Evolutionary conservation across 2,797 vertebrate species (phyloP).

Genomic region (Coracias cyanogaster): DNA sequence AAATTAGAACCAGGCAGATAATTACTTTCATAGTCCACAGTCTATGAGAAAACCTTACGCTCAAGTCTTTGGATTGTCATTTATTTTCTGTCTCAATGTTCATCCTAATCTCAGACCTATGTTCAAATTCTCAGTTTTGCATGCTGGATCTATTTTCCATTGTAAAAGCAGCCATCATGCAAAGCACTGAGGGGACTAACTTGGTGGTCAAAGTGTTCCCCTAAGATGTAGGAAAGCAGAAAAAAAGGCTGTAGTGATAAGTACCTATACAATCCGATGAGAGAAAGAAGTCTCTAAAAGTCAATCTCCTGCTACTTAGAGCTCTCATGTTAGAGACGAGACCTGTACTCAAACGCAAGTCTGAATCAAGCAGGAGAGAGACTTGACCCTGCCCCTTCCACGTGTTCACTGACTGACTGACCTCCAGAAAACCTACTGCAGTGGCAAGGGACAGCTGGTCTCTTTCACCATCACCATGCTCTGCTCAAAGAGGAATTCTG

Average conservation of each 20-base stretch:
- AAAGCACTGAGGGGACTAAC: neutral
- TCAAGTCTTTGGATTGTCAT: neutral
- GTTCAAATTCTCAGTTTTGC: neutral
- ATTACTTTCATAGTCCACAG: neutral
- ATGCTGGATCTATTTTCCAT: neutral
- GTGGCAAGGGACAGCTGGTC: neutral
- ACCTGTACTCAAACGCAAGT: neutral
- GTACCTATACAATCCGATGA: neutral
- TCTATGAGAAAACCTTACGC: neutral
- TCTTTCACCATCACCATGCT: neutral
- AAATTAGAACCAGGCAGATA: neutral
- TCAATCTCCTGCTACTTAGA: neutral
- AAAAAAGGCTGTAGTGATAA: neutral
- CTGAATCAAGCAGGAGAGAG: neutral
- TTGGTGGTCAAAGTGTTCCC: neutral
- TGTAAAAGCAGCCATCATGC: neutral
- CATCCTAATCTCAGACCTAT: neutral
- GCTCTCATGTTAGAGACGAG: neutral
- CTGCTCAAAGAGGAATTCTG: neutral
- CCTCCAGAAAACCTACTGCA: neutral
- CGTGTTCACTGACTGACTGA: accelerated
- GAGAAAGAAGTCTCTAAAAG: neutral
- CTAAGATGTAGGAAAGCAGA: neutral
- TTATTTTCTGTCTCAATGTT: neutral
- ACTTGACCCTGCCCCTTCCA: neutral